A percentile compares a stretch with the other conserved stretches of the same genome.
Conservation (phyloP, 2,797 vertebrate species). For the Premnoplex brunnescens region DNA sequence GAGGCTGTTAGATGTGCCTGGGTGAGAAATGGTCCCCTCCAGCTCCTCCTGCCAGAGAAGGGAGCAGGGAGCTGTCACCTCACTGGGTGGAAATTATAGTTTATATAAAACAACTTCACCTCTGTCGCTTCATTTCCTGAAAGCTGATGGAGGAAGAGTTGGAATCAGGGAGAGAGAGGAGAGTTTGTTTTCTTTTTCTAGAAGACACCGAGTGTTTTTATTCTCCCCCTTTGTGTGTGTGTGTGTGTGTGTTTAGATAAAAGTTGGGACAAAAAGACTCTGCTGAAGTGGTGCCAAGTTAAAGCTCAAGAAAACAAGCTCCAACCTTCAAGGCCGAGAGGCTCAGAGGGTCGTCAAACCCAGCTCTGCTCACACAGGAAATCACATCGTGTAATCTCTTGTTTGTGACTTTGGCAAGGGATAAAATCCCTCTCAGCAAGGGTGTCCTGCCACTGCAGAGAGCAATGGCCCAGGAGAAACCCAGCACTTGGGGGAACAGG, state of each 20-base stretch:
- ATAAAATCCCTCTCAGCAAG: not conserved
- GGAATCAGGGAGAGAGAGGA: not conserved
- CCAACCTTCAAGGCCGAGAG: not conserved
- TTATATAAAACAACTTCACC: not conserved
- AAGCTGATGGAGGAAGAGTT: not conserved
- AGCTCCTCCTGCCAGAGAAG: not conserved
- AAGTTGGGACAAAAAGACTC: not conserved
- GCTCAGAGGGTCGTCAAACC: not conserved
- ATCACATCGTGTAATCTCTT: not conserved
- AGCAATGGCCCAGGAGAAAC: not conserved
- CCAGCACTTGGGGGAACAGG: fast-evolving
- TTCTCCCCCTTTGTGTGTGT: not conserved
- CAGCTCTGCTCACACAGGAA: not conserved
- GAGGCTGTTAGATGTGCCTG: not conserved
- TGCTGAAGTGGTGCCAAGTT: not conserved
- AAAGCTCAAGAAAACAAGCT: not conserved
- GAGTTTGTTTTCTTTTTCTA: not conserved
- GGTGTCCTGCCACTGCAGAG: not conserved
- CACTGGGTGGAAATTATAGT: not conserved
- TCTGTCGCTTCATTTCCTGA: not conserved
- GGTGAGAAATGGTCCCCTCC: not conserved
- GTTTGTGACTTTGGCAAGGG: not conserved
- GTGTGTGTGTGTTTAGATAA: not conserved
- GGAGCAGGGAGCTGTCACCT: not conserved
- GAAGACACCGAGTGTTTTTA: not conserved